Evolutionary conservation across 2,888 invertebrate species (phyloP).

Genomic region (Orchestes rusci): DNA sequence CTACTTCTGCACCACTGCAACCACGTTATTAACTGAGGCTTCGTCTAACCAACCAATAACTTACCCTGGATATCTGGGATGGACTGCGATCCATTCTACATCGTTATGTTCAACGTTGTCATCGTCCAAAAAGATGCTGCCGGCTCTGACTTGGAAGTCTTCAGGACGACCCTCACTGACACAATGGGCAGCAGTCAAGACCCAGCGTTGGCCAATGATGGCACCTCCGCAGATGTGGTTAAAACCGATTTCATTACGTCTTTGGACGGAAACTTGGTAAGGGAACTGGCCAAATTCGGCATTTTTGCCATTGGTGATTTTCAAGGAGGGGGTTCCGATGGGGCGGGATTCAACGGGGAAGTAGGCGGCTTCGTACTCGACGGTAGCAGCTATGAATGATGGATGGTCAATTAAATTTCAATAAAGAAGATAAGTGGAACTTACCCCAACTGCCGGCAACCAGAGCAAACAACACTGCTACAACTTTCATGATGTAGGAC

Average conservation of each 20-base stretch:
- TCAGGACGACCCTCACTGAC: too few relatives aligned
- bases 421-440: background rate
- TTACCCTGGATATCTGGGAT: slow-evolving; percentile 30
- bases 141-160: slow-evolving; percentile 28
- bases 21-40: too few relatives aligned
- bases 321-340: too few relatives aligned
- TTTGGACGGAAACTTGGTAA: slow-evolving; percentile 45
- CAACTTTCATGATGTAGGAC: slow-evolving; percentile 5
- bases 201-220: too few relatives aligned
- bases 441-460: slow-evolving; percentile 30
- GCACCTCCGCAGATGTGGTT: slow-evolving; percentile 44
- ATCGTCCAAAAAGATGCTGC: slow-evolving; percentile 26
- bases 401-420: background rate
- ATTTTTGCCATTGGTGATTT: slow-evolving; percentile 44
- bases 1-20: slow-evolving; percentile 10
- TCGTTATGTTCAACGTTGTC: slow-evolving; percentile 23
- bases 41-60: too few relatives aligned
- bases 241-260: slow-evolving; percentile 34
- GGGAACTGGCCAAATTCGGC: slow-evolving; percentile 46
- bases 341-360: slow-evolving; percentile 1
- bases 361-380: background rate
- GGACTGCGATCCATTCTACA: slow-evolving; percentile 26
- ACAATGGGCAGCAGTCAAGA: slow-evolving; percentile 13
- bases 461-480: slow-evolving; percentile 28
- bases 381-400: background rate